Evolutionary conservation across 2,113 vertebrate species (phyloP).

Genomic region (Emberiza fucata): DNA sequence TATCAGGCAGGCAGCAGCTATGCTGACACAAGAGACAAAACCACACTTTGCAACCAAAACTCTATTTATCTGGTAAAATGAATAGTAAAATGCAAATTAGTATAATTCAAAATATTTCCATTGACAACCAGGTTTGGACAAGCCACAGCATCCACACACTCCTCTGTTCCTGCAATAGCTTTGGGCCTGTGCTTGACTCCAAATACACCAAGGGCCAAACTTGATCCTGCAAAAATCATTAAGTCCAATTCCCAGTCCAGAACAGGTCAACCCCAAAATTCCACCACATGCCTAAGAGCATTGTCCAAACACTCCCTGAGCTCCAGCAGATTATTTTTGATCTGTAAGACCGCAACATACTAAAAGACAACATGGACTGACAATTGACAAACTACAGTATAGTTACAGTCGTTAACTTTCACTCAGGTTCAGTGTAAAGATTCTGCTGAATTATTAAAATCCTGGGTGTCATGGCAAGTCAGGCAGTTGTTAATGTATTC

Average conservation of each 20-base stretch:
- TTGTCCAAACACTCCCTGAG: background rate
- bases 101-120: background rate
- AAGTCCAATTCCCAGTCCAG: background rate
- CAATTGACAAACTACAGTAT: background rate
- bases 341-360: background rate
- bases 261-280: background rate
- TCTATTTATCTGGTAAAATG: background rate
- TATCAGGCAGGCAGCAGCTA: background rate
- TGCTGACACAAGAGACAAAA: background rate
- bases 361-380: background rate
- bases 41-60: background rate
- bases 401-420: background rate
- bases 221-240: background rate
- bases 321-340: background rate
- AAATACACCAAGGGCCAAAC: fast-evolving
- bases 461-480: conserved; percentile 32
- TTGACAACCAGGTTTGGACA: background rate
- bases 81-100: background rate
- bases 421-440: background rate
- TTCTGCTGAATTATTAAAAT: conserved; percentile 61
- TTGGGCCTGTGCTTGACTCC: background rate
- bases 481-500: conserved; percentile 39
- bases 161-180: background rate
- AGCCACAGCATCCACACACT: background rate
- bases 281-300: background rate